Conservation (phyloP, 2,888 invertebrate species). For the Caenorhabditis japonica region DNA sequence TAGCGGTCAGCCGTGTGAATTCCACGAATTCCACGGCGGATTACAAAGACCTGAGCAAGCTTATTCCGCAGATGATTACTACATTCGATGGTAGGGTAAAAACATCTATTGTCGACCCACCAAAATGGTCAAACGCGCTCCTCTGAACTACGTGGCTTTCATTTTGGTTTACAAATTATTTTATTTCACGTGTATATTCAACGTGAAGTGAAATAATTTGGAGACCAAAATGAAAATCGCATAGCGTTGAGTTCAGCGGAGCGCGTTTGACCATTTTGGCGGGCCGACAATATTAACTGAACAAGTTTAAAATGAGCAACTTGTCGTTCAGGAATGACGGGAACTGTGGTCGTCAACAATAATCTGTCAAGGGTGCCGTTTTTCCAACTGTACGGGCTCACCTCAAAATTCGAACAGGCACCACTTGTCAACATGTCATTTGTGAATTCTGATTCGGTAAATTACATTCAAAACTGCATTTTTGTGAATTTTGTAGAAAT, state of each 20-base stretch:
- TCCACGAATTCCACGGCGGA: conserved; percentile 15
- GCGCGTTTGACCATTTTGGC: too few species aligned
- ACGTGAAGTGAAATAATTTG: too few species aligned
- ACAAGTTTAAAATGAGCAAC: not conserved
- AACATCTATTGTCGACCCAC: not conserved
- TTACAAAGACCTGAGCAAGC: conserved; percentile 11
- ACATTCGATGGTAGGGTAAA: conserved; percentile 21
- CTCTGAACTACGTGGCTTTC: too few species aligned
- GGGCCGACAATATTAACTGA: too few species aligned
- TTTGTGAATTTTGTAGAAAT: not conserved
- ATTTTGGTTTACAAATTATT: too few species aligned
- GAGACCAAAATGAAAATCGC: too few species aligned
- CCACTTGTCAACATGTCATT: conserved; percentile 49
- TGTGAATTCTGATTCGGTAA: conserved; percentile 21
- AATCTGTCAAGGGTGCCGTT: conserved; percentile 49
- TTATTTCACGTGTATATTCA: too few species aligned
- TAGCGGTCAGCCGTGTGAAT: conserved; percentile 29
- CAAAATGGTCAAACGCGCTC: too few species aligned
- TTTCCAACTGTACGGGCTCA: conserved; percentile 53
- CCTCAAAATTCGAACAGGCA: conserved; percentile 42
- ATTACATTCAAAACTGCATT: not conserved
- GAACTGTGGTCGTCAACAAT: conserved; percentile 46
- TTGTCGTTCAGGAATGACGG: conserved; percentile 56
- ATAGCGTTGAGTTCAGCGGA: too few species aligned
- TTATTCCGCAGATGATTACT: conserved; percentile 23